These are phyloP conservation scores for Heteromormyrus szaboi DNA, from an alignment of 2,797 vertebrate genomes.

Conservation along the genomic window DNA sequence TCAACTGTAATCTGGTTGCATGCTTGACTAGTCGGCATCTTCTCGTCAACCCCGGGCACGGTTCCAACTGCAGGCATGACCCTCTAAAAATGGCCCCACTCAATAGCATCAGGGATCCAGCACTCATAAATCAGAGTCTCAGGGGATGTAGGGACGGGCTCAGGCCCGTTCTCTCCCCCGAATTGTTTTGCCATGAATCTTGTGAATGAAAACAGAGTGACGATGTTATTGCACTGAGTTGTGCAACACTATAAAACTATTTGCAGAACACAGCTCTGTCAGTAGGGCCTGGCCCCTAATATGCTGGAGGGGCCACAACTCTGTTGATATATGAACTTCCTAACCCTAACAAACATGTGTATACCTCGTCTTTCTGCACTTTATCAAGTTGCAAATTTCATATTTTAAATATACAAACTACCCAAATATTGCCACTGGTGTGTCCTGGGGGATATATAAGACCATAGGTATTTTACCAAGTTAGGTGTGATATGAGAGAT, in stretches of 20 bases:
- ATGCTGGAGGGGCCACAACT: background rate
- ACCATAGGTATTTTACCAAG: background rate
- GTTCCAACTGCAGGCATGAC: background rate
- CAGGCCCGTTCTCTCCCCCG: background rate
- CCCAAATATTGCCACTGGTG: background rate
- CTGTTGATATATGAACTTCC: background rate
- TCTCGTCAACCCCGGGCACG: background rate
- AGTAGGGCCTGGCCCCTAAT: slow-evolving; percentile 14
- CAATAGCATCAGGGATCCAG: slow-evolving; percentile 4
- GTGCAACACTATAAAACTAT: slow-evolving; percentile 24
- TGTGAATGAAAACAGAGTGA: slow-evolving; percentile 17
- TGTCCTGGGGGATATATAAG: background rate
- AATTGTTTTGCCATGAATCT: slow-evolving; percentile 20
- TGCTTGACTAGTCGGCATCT: background rate
- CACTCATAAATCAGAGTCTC: slow-evolving; percentile 18
- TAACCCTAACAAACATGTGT: background rate
- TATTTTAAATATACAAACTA: background rate
- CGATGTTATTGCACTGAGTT: slow-evolving; percentile 27
- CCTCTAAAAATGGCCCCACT: slow-evolving; percentile 14
- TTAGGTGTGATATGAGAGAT: too few relatives aligned
- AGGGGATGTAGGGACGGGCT: background rate
- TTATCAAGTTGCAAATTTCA: background rate
- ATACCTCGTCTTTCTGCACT: background rate
- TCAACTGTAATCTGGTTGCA: background rate
- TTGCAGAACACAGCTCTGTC: slow-evolving; percentile 23